These are phyloP conservation scores for Chaetogeoica ovagalla DNA, from an alignment of 2,888 invertebrate species.

Conservation along the genomic window DNA sequence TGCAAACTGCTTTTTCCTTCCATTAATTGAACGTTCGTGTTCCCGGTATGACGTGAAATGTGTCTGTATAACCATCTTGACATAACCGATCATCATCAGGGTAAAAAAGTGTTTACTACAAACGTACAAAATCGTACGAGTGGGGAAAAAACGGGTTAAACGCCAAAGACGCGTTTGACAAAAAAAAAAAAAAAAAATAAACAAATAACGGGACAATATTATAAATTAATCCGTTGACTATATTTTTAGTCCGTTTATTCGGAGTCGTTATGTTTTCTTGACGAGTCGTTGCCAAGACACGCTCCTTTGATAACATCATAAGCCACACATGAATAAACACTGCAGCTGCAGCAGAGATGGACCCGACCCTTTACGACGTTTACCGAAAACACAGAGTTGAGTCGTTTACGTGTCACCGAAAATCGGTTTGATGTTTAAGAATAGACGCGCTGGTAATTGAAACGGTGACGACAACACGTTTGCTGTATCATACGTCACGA, in stretches of 20 bases:
- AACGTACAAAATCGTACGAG: no score
- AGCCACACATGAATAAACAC: slow-evolving; percentile 15
- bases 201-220: no score
- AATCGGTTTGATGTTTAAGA: slow-evolving; percentile 41
- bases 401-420: slow-evolving; percentile 2
- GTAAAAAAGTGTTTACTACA: no score
- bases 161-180: no score
- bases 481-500: neutral
- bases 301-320: slow-evolving; percentile 19
- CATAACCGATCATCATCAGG: no score
- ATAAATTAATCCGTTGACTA: neutral
- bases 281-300: slow-evolving; percentile 25
- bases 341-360: neutral
- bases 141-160: no score
- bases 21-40: no score
- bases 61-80: no score
- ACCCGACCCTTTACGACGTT: neutral
- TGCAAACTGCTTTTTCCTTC: no score
- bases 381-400: neutral
- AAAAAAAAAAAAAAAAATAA: no score
- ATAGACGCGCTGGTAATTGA: slow-evolving; percentile 18
- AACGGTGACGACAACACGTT: slow-evolving; percentile 21
- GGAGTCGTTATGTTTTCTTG: neutral
- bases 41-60: no score
- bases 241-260: slow-evolving; percentile 1